phyloP scores from a whole-genome alignment of 2,113 vertebrate genomes.

The Burhinus bistriatus region DNA sequence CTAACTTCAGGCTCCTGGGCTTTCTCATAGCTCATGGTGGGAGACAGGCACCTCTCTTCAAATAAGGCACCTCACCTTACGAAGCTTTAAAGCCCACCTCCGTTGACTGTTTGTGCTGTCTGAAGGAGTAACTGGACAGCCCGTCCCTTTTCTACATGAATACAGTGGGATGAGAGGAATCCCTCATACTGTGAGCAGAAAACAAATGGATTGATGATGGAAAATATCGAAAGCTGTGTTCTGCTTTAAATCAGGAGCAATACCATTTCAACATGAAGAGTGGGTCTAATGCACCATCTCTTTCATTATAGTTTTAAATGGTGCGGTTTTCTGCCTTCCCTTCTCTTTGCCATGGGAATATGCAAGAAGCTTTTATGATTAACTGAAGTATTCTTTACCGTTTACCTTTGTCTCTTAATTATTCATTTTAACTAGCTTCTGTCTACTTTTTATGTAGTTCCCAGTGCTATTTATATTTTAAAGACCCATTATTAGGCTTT shows the following conservation, averaged over 20 bases:
- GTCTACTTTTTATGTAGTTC: slow-evolving; percentile 31
- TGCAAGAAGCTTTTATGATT: background rate
- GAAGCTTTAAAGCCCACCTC: background rate
- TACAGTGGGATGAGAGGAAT: background rate
- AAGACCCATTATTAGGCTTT: slow-evolving; percentile 33
- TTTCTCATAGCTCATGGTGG: background rate
- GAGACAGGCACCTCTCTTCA: background rate
- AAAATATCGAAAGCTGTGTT: background rate
- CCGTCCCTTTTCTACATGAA: background rate
- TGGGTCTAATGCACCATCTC: background rate
- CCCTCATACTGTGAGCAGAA: background rate
- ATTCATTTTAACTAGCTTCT: slow-evolving; percentile 47
- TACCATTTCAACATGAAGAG: background rate
- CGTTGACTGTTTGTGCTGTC: too few species aligned
- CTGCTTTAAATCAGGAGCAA: background rate
- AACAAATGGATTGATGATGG: background rate
- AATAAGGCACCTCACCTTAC: background rate
- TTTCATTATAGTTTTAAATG: background rate
- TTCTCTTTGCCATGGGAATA: background rate
- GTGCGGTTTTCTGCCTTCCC: background rate
- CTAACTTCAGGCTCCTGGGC: background rate
- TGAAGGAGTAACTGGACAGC: background rate
- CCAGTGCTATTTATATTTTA: slow-evolving; percentile 38
- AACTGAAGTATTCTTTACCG: background rate
- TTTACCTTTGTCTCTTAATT: slow-evolving; percentile 23